Base-by-base conservation (phyloP, 2,888 invertebrate genomes). In the Calameuta idolon region DNA sequence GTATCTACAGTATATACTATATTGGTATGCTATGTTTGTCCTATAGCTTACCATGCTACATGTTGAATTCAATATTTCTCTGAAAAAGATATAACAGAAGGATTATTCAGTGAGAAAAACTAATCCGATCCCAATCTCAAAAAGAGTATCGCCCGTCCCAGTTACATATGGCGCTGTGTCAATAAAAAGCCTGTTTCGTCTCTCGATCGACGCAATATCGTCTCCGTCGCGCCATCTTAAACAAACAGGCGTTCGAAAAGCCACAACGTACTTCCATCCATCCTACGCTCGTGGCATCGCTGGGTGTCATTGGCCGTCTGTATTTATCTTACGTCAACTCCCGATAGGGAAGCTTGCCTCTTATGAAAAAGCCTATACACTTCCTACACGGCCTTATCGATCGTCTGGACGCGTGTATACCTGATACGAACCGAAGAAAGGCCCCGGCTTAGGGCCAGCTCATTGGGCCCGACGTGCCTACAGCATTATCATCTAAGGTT, bases 271-370 rank as follows among this genome's bases (percentile, higher is more conserved):
- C 55, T 55, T 55, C 23, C 55, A 40, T 40, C 40, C 40, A 23
- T 55, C 2, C 55, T 23, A 55, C 23, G 55, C 55, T 55, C 9
- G 55, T 55, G 55, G 55, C 55, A 55, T 23, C 55, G 55, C 23
- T 55, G 23, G 55, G 55, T 55, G 55, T 23, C 55, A 55, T 55
- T 55, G 55, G 55, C 55, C 79, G 79, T 77, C 76, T 74, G 79
- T 81, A 81, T 84, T 85, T 85, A 84, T 84, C 83, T 83, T 81
- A 80, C 80, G 82, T 84, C 83, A 81, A 82, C 82, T 76, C 37
- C 73, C 76, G 83, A 83, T 83, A 83, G 85, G 78, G 79, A 79
- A 80, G 79, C 81, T 79, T 75, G 79, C 75, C 73, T 2, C 23
- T 4, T 55, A 55, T 55, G 55, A 55, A 55, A 23, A 55, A 55